Evolutionary conservation across 2,888 invertebrate genomes (phyloP).

Genomic region (Dusona sp.): DNA sequence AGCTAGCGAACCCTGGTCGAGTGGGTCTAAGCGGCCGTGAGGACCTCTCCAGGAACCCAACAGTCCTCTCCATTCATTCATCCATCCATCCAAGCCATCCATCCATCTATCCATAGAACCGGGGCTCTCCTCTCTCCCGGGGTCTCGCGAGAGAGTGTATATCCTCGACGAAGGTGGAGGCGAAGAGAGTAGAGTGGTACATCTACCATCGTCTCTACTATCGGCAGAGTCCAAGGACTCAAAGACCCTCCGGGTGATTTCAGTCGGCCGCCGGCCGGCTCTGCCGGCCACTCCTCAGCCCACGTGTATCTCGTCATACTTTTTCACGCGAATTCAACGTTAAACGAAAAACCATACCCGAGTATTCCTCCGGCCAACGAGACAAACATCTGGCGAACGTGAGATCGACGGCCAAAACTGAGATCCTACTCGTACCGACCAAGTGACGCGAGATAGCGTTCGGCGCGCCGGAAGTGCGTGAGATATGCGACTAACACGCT

Average conservation of each 20-base stretch:
- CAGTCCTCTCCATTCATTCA: slow-evolving; percentile 83
- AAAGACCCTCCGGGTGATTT: slow-evolving; percentile 82
- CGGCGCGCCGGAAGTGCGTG: slow-evolving; percentile 19
- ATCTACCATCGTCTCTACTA: slow-evolving; percentile 81
- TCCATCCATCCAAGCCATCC: slow-evolving; percentile 76
- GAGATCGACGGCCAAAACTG: background rate
- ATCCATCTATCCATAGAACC: slow-evolving; percentile 78
- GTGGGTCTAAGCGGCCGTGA: slow-evolving; percentile 85
- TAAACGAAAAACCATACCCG: slow-evolving; percentile 7
- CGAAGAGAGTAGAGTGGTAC: slow-evolving; percentile 81
- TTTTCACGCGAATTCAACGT: slow-evolving; percentile 23
- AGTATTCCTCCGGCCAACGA: slow-evolving; percentile 5
- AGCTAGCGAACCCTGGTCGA: slow-evolving; percentile 79
- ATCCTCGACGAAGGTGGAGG: slow-evolving; percentile 82
- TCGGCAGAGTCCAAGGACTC: slow-evolving; percentile 83
- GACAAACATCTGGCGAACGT: slow-evolving; percentile 2
- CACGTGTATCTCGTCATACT: slow-evolving; percentile 64
- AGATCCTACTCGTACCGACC: background rate
- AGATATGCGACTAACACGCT: slow-evolving; percentile 59
- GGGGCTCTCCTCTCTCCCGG: slow-evolving; percentile 72
- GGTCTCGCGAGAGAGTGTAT: slow-evolving; percentile 73
- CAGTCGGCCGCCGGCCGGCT: slow-evolving; percentile 85
- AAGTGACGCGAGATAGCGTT: slow-evolving; percentile 17
- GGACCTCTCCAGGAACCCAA: slow-evolving; percentile 85
- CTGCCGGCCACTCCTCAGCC: slow-evolving; percentile 81